Conservation (phyloP, 2,113 vertebrate genomes). For the Ancistrus triradiatus region DNA sequence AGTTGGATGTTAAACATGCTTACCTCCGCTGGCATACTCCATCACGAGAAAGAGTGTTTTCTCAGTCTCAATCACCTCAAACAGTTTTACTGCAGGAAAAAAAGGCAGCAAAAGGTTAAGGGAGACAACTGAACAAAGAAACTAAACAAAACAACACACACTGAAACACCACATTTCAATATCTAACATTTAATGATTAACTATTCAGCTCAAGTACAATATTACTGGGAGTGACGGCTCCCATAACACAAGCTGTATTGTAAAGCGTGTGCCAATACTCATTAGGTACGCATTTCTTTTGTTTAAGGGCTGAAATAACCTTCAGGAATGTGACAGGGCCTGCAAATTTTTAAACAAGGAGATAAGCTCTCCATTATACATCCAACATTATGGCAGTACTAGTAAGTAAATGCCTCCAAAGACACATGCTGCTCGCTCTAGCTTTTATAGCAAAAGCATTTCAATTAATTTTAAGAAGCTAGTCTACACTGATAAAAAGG, state of each 20-base stretch:
- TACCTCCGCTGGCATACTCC: conserved; percentile 88
- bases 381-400: conserved; percentile 12
- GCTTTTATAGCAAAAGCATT: no score
- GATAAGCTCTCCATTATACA: conserved; percentile 8
- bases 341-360: conserved; percentile 10
- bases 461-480: conserved; percentile 1
- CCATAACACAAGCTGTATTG: no score
- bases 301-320: not conserved
- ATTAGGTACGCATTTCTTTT: no score
- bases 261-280: no score
- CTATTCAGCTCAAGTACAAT: no score
- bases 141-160: not conserved
- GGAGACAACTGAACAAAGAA: not conserved
- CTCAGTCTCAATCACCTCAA: conserved; percentile 89
- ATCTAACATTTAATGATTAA: no score
- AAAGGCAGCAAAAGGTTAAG: conserved; percentile 18
- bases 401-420: conserved; percentile 10
- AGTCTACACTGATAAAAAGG: conserved; percentile 3
- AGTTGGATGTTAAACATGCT: no score
- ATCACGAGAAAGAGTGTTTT: conserved; percentile 88
- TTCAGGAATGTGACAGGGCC: not conserved
- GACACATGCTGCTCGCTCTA: no score
- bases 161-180: no score
- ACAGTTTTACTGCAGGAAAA: conserved; percentile 83
- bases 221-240: no score